A percentile compares a stretch with the other conserved stretches of the same genome.
Conservation (phyloP, 2,888 invertebrate genomes). For the Phoenoteleia sp. region DNA sequence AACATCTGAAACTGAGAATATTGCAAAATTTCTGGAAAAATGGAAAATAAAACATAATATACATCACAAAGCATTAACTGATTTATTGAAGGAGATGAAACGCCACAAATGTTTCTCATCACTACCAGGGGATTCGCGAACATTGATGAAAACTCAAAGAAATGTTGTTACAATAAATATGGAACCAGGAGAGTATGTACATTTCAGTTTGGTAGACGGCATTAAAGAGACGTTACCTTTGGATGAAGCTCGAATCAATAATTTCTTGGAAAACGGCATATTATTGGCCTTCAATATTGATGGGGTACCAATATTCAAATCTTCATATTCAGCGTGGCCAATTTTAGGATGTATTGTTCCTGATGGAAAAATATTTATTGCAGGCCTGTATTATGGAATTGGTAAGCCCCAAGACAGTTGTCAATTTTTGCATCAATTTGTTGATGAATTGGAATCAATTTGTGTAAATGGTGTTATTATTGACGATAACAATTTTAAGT, state of each 20-base stretch:
- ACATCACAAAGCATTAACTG: neutral
- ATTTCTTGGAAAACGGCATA: constrained; percentile 16
- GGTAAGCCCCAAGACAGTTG: constrained; percentile 67
- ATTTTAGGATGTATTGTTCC: constrained; percentile 70
- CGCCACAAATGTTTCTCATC: constrained; percentile 13
- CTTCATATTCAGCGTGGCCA: constrained; percentile 70
- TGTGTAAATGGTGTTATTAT: constrained; percentile 16
- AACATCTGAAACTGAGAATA: neutral
- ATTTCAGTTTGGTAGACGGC: constrained; percentile 31
- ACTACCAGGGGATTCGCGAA: neutral
- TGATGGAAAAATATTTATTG: constrained; percentile 64
- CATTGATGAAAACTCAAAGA: constrained; percentile 17
- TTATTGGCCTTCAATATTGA: constrained; percentile 51
- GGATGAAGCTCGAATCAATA: neutral
- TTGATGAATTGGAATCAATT: constrained; percentile 53
- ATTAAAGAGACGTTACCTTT: constrained; percentile 22
- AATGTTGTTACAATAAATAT: neutral
- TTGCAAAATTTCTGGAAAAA: neutral
- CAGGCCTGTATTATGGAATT: constrained; percentile 72
- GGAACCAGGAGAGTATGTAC: constrained; percentile 18
- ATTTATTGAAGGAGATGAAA: constrained; percentile 14
- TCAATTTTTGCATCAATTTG: constrained; percentile 59
- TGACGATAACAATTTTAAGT: constrained; percentile 7
- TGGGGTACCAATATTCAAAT: constrained; percentile 70
- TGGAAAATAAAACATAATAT: constrained; percentile 17